phyloP scores from a whole-genome alignment of 2,888 invertebrate genomes.

The Lacanobia oleracea region DNA sequence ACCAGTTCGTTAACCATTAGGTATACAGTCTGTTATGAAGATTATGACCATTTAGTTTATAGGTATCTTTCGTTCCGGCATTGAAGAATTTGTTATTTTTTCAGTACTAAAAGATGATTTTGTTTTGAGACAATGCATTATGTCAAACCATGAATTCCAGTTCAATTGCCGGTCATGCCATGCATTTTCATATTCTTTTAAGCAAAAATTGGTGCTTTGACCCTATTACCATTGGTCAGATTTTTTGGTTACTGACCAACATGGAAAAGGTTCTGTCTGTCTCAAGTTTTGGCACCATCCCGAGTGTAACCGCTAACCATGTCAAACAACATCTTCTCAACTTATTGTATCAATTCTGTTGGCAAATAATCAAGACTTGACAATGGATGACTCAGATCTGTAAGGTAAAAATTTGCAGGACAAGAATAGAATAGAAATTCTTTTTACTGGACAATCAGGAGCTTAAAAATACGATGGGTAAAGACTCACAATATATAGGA shows the following conservation, averaged over 20 bases:
- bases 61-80: neutral
- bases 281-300: neutral
- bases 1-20: slow-evolving; percentile 5
- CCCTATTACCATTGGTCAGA: too few species aligned
- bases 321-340: slow-evolving; percentile 13
- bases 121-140: neutral
- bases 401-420: too few species aligned
- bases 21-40: neutral
- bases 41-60: neutral
- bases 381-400: too few species aligned
- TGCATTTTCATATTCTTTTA: neutral
- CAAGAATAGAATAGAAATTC: too few species aligned
- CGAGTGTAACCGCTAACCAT: neutral
- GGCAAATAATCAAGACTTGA: slow-evolving; percentile 11
- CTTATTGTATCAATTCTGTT: slow-evolving; percentile 14
- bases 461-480: too few species aligned
- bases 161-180: neutral
- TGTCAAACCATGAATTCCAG: neutral
- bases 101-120: neutral
- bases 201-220: too few species aligned
- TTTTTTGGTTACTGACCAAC: neutral
- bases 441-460: too few species aligned
- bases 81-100: neutral
- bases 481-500: too few species aligned
- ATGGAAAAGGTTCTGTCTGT: neutral